A percentile compares a stretch with the other conserved stretches of the same genome.
Evolutionary conservation across 2,113 vertebrate genomes (phyloP).

Genomic region (Mustela lutreola): DNA sequence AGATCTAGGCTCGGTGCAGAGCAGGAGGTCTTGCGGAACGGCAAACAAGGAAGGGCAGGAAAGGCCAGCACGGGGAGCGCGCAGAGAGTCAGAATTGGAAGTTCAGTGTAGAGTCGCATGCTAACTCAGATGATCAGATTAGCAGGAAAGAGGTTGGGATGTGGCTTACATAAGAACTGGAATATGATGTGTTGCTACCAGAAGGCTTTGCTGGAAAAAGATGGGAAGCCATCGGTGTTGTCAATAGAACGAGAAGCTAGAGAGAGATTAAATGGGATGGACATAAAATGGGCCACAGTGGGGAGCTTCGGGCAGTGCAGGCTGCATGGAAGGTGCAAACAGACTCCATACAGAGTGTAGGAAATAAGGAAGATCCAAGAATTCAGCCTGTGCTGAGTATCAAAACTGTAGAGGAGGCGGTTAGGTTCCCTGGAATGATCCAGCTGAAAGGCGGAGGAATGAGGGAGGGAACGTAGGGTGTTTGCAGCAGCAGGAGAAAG

Average conservation of each 20-base stretch:
- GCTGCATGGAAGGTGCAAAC: not conserved
- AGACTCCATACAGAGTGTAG: not conserved
- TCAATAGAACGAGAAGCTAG: not conserved
- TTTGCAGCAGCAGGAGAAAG: not conserved
- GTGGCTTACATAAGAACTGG: not conserved
- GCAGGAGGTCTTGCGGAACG: not conserved
- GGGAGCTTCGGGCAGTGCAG: not conserved
- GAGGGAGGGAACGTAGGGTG: not conserved
- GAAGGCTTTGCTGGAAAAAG: not conserved
- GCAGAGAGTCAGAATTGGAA: not conserved
- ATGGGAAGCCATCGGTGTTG: not conserved
- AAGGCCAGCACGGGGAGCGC: not conserved
- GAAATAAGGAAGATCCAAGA: not conserved
- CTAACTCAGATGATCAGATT: not conserved
- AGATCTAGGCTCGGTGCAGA: not conserved
- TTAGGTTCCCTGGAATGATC: not conserved
- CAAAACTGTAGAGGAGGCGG: not conserved
- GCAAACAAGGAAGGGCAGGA: not conserved
- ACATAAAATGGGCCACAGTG: not conserved
- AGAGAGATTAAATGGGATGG: not conserved
- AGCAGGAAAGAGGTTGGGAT: not conserved
- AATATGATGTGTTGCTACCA: not conserved
- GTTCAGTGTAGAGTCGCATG: not conserved
- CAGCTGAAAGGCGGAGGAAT: not conserved
- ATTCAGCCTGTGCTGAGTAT: not conserved